phyloP scores from a whole-genome alignment of 2,113 vertebrate species.

The Passer domesticus region DNA sequence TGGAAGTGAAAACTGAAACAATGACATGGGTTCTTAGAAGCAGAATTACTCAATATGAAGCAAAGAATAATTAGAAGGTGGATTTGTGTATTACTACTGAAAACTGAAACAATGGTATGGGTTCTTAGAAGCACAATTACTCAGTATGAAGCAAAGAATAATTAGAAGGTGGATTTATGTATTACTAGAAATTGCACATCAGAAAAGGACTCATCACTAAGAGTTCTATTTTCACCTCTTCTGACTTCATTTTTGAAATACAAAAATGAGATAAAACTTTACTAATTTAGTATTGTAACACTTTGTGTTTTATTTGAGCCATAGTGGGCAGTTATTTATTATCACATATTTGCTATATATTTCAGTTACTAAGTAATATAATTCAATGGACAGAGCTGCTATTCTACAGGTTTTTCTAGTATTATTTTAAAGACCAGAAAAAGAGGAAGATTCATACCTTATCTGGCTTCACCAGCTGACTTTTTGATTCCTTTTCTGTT shows the following conservation, averaged over 20 bases:
- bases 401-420: background rate
- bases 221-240: background rate
- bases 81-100: no score
- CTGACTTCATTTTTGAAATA: background rate
- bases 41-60: no score
- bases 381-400: background rate
- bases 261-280: background rate
- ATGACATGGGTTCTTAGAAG: no score
- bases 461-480: constrained; percentile 65
- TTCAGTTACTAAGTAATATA: background rate
- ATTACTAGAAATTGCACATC: background rate
- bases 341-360: background rate
- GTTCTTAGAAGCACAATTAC: background rate
- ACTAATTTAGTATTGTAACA: background rate
- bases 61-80: no score
- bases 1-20: background rate
- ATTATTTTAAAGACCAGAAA: background rate
- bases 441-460: constrained; percentile 70
- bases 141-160: background rate
- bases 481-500: constrained; percentile 59
- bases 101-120: background rate
- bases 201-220: background rate
- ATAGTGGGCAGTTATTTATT: background rate
- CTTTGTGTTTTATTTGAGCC: background rate
- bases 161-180: background rate